Conservation (phyloP, 1,140 invertebrate species). For the Acromyrmex heyeri region DNA sequence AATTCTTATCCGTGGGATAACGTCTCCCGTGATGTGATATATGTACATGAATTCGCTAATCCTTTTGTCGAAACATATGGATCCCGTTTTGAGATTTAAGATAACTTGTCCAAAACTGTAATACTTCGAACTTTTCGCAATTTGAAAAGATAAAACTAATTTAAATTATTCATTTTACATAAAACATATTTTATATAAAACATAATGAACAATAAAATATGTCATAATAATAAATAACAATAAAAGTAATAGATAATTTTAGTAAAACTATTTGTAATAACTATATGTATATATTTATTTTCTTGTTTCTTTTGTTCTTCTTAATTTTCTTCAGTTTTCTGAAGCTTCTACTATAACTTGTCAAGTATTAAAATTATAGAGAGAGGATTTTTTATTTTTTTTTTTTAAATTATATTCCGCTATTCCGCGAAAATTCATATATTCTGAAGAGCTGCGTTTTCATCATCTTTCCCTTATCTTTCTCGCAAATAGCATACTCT, state of each 20-base stretch:
- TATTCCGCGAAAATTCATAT: neutral
- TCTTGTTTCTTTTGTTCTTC: neutral
- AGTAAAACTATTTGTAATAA: neutral
- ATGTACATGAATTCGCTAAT: conserved; percentile 63
- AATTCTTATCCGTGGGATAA: conserved; percentile 38
- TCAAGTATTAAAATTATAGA: neutral
- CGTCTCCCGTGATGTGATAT: conserved; percentile 17
- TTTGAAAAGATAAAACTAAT: neutral
- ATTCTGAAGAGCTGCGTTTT: neutral
- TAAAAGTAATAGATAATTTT: neutral
- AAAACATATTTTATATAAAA: neutral
- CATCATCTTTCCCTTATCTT: neutral
- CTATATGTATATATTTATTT: neutral
- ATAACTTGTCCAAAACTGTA: neutral
- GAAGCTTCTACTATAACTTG: neutral
- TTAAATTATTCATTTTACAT: neutral
- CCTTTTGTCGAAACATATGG: conserved; percentile 9
- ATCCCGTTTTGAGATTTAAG: neutral
- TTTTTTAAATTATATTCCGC: neutral
- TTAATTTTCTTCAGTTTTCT: neutral
- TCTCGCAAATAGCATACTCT: neutral
- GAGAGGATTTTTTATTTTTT: neutral
- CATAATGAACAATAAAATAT: neutral
- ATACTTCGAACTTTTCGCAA: neutral
- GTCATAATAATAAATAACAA: neutral